Evolutionary conservation across 2,797 vertebrate species (phyloP).

Genomic region (Knipowitschia caucasica): DNA sequence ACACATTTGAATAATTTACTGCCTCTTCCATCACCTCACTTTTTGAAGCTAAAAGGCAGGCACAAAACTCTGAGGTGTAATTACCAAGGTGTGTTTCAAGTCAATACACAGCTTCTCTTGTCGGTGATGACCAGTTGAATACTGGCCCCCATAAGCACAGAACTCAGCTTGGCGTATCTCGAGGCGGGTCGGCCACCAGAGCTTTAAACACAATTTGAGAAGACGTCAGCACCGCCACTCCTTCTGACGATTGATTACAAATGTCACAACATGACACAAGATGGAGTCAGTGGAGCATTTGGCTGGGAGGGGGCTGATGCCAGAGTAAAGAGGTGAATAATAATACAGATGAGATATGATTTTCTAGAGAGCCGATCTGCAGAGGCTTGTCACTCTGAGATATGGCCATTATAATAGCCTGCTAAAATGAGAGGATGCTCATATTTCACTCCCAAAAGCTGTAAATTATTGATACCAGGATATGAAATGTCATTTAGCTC

Average conservation of each 20-base stretch:
- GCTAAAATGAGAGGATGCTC: constrained; percentile 43
- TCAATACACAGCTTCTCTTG: not conserved
- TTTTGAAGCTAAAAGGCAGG: too few species aligned
- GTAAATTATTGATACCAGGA: constrained; percentile 50
- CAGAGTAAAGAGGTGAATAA: constrained; percentile 55
- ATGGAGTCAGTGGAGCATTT: constrained; percentile 35
- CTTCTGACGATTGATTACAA: constrained; percentile 47
- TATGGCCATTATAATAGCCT: constrained; percentile 55
- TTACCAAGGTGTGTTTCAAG: not conserved
- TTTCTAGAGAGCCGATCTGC: constrained; percentile 45
- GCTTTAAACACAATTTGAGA: constrained; percentile 17
- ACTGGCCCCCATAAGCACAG: constrained; percentile 7
- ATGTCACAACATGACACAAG: constrained; percentile 35
- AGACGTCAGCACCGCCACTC: constrained; percentile 34
- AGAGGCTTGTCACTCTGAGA: constrained; percentile 47
- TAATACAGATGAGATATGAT: constrained; percentile 64
- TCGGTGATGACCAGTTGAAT: not conserved
- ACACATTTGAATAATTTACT: too few species aligned
- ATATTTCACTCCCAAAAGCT: constrained; percentile 27
- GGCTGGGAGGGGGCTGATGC: constrained; percentile 44
- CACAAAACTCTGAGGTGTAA: not conserved
- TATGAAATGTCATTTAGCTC: constrained; percentile 38
- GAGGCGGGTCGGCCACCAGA: constrained; percentile 22
- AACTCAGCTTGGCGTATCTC: not conserved
- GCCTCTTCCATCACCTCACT: too few species aligned